Percentiles rank a stretch among this genome's conserved stretches.
Evolutionary conservation across 2,888 invertebrate species (phyloP).

Genomic region (Lasioglossum malachurum): DNA sequence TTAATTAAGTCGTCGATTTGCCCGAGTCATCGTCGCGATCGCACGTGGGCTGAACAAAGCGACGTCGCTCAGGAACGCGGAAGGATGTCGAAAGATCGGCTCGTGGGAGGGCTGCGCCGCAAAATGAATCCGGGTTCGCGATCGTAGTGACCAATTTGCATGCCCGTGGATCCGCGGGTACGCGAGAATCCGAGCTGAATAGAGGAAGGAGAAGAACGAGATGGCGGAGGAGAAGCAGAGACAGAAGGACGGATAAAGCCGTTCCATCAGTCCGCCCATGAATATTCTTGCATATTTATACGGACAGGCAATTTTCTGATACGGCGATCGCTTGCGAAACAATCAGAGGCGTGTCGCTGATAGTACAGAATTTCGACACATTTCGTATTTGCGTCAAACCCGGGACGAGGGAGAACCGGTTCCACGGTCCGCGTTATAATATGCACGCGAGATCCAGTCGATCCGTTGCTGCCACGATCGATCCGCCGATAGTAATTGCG

Average conservation of each 20-base stretch:
- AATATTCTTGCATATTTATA: slow-evolving; percentile 11
- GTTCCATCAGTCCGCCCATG: neutral
- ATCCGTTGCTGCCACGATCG: slow-evolving; percentile 54
- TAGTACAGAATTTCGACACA: slow-evolving; percentile 60
- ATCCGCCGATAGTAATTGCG: slow-evolving; percentile 56
- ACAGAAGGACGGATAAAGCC: slow-evolving; percentile 21
- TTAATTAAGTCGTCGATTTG: slow-evolving; percentile 68
- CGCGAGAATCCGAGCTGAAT: neutral
- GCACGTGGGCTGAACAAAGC: slow-evolving; percentile 68
- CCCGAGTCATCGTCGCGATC: slow-evolving; percentile 64
- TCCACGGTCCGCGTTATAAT: slow-evolving; percentile 49
- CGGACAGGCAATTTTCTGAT: slow-evolving; percentile 45
- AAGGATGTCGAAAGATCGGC: slow-evolving; percentile 58
- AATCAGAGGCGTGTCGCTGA: slow-evolving; percentile 54
- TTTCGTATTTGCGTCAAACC: slow-evolving; percentile 60
- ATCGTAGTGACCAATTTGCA: slow-evolving; percentile 24
- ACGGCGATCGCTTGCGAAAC: slow-evolving; percentile 49
- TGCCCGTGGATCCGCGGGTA: neutral
- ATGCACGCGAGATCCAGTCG: slow-evolving; percentile 47
- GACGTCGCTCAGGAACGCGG: slow-evolving; percentile 67
- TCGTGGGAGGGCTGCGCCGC: slow-evolving; percentile 40
- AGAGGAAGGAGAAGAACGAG: neutral
- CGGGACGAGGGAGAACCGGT: slow-evolving; percentile 47
- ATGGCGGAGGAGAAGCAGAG: neutral
- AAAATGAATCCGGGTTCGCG: slow-evolving; percentile 24